A percentile compares a stretch with the other conserved stretches of the same genome.
phyloP scores from a whole-genome alignment of 2,797 vertebrate species.

The Darevskia mixta region DNA sequence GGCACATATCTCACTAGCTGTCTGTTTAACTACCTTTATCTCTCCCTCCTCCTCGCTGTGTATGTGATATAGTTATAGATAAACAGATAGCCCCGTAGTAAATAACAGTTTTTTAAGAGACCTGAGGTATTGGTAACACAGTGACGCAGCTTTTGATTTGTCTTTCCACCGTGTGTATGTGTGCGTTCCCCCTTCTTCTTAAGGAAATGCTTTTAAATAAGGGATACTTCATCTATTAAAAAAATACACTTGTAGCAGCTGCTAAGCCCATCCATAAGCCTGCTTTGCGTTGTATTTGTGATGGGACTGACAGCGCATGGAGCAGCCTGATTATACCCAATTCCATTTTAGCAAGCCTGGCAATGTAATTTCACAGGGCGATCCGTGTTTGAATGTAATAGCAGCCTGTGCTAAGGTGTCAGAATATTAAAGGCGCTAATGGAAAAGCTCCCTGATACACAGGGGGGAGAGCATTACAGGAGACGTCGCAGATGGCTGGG shows the following conservation, averaged over 20 bases:
- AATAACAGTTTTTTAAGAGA: conserved; percentile 75
- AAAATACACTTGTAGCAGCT: conserved; percentile 87
- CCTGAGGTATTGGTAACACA: conserved; percentile 64
- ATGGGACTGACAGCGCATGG: conserved; percentile 91
- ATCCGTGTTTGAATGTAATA: conserved; percentile 92
- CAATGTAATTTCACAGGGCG: conserved; percentile 91
- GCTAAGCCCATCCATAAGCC: conserved; percentile 85
- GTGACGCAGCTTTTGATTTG: conserved; percentile 74
- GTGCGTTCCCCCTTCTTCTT: conserved; percentile 69
- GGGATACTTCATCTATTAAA: conserved; percentile 86
- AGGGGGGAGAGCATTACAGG: conserved; percentile 90
- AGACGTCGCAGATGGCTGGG: conserved; percentile 96
- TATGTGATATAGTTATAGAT: conserved; percentile 74
- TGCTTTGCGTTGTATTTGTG: conserved; percentile 83
- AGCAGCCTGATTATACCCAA: conserved; percentile 91
- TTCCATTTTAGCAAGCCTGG: conserved; percentile 86
- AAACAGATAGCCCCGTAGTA: conserved; percentile 77
- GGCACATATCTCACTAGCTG: conserved; percentile 68
- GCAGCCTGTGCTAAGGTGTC: conserved; percentile 90
- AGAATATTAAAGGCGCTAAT: conserved; percentile 94
- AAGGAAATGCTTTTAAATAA: conserved; percentile 82
- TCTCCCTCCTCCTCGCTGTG: conserved; percentile 57
- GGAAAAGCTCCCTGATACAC: conserved; percentile 91
- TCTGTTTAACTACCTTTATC: conserved; percentile 75
- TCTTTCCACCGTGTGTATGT: conserved; percentile 64